Evolutionary conservation across 2,888 invertebrate species (phyloP).

Genomic region (Phlogophora meticulosa): DNA sequence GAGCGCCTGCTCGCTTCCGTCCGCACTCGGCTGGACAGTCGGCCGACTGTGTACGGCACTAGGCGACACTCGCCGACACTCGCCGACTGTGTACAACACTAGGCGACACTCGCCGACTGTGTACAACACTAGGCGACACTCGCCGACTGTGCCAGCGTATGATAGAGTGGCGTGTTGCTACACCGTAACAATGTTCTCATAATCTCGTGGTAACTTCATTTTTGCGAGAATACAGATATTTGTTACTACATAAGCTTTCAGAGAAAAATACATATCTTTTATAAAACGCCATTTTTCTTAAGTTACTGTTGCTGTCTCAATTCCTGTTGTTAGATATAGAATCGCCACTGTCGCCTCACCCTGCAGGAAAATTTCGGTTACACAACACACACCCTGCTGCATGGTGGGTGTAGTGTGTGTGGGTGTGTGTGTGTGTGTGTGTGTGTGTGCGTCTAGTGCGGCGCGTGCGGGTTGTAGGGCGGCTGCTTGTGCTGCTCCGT

Average conservation of each 20-base stretch:
- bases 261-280: neutral
- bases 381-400: slow-evolving; percentile 10
- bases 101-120: slow-evolving; percentile 7
- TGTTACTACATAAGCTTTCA: no score
- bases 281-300: no score
- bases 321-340: no score
- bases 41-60: slow-evolving; percentile 29
- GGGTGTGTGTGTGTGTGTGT: neutral
- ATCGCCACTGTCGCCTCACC: no score
- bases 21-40: slow-evolving; percentile 14
- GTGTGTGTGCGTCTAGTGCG: slow-evolving; percentile 51
- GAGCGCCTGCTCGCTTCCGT: slow-evolving; percentile 31
- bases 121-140: slow-evolving; percentile 39
- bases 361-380: neutral
- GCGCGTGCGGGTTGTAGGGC: slow-evolving; percentile 75
- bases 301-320: no score
- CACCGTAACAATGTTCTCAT: neutral
- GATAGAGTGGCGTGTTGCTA: neutral
- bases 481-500: slow-evolving; percentile 72
- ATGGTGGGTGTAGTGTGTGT: neutral
- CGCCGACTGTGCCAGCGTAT: no score
- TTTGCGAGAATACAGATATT: no score
- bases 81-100: no score
- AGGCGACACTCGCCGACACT: no score
- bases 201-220: neutral